Evolutionary conservation across 2,888 invertebrate genomes (phyloP).

Genomic region (Cabera pusaria): DNA sequence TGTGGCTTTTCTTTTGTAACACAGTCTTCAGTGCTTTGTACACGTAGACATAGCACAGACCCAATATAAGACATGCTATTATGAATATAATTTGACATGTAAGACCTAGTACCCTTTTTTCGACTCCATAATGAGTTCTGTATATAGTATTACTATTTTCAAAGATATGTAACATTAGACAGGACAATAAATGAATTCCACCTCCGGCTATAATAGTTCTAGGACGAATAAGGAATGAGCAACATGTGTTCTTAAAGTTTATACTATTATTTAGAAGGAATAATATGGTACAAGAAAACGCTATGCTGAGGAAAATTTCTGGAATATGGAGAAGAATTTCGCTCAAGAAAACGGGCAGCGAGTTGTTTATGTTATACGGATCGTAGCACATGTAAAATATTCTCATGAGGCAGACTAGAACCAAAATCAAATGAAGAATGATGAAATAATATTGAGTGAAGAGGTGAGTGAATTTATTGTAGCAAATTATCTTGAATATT

Average conservation of each 20-base stretch:
- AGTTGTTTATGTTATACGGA: slow-evolving; percentile 94
- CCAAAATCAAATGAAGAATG: slow-evolving; percentile 91
- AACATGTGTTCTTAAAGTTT: slow-evolving; percentile 88
- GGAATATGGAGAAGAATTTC: slow-evolving; percentile 93
- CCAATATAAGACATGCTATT: slow-evolving; percentile 91
- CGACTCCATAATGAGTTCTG: slow-evolving; percentile 69
- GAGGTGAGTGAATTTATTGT: slow-evolving; percentile 93
- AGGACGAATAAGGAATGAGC: slow-evolving; percentile 89
- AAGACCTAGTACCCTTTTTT: slow-evolving; percentile 86
- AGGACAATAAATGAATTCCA: slow-evolving; percentile 89
- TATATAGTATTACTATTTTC: slow-evolving; percentile 83
- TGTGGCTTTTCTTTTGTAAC: slow-evolving; percentile 89
- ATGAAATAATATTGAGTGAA: slow-evolving; percentile 95
- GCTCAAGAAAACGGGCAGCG: slow-evolving; percentile 90
- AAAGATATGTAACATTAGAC: slow-evolving; percentile 91
- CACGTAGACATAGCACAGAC: slow-evolving; percentile 92
- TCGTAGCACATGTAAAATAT: slow-evolving; percentile 96
- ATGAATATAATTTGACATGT: slow-evolving; percentile 94
- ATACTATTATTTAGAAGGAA: slow-evolving; percentile 92
- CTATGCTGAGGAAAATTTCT: slow-evolving; percentile 93
- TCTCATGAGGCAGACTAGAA: slow-evolving; percentile 91
- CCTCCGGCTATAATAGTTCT: slow-evolving; percentile 91
- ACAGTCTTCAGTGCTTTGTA: slow-evolving; percentile 90
- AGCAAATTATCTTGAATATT: slow-evolving; percentile 92
- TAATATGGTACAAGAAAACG: slow-evolving; percentile 93